These are phyloP conservation scores for Odontomyia ornata DNA, from an alignment of 2,888 invertebrate species.

Conservation along the genomic window DNA sequence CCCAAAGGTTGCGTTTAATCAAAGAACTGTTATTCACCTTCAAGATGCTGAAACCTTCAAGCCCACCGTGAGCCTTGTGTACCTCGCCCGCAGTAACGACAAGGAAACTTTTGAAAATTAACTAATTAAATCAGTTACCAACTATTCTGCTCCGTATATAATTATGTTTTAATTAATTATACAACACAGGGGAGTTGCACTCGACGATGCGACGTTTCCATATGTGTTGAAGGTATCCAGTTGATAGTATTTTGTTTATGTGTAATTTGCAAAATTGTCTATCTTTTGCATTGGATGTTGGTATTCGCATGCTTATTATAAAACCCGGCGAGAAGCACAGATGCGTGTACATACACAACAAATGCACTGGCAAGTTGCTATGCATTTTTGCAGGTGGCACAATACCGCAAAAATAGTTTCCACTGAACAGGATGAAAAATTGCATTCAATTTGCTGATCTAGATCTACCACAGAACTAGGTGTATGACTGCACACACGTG, in stretches of 20 bases:
- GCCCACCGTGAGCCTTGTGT: no score
- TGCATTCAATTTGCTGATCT: no score
- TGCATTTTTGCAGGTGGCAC: constrained; percentile 30
- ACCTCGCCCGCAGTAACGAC: neutral
- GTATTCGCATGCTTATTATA: no score
- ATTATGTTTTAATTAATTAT: constrained; percentile 42
- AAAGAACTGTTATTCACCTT: neutral
- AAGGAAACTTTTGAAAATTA: constrained; percentile 14
- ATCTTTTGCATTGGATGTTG: no score
- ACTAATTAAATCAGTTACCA: constrained; percentile 42
- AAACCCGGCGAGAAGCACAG: neutral
- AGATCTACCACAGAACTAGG: no score
- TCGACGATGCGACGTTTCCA: neutral
- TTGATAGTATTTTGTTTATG: no score
- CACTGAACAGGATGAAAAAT: neutral
- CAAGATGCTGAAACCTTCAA: neutral
- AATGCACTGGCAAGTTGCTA: constrained; percentile 4
- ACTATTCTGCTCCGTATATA: constrained; percentile 2
- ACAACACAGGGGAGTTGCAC: neutral
- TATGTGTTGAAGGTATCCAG: neutral
- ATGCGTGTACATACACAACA: constrained; percentile 16
- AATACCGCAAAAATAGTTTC: constrained; percentile 24
- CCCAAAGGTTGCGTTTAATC: neutral
- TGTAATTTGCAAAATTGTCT: no score
- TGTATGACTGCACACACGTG: no score